Conservation (phyloP, 2,888 invertebrate genomes). For the Terebella lapidaria region DNA sequence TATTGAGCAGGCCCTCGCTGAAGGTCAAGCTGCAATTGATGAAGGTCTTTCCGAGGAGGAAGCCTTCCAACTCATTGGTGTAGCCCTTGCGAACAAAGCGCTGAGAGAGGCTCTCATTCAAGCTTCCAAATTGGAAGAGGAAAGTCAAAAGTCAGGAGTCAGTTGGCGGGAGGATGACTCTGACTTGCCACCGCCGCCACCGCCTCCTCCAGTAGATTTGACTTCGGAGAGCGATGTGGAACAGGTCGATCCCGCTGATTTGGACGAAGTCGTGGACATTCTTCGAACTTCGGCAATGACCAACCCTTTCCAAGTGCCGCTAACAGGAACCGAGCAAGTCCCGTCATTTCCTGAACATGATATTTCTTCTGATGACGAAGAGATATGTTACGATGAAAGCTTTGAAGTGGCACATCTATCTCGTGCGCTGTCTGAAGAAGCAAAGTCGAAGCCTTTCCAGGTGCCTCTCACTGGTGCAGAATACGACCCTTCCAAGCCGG, state of each 20-base stretch:
- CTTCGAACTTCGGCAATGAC: too few relatives aligned
- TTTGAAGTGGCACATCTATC: too few relatives aligned
- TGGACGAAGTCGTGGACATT: too few relatives aligned
- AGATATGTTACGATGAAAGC: background rate
- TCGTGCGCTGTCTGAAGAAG: too few relatives aligned
- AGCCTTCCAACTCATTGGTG: background rate
- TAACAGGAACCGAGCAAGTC: background rate
- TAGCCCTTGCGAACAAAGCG: background rate
- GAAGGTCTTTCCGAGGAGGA: background rate
- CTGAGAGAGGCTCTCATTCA: background rate
- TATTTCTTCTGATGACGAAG: background rate
- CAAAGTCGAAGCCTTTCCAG: background rate
- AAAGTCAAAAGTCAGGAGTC: background rate
- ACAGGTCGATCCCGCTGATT: too few relatives aligned
- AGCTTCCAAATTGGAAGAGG: background rate
- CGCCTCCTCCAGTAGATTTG: background rate
- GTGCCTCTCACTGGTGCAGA: background rate
- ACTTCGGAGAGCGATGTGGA: constrained; percentile 13
- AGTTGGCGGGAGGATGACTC: background rate
- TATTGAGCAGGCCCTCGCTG: background rate
- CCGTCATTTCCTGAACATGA: background rate
- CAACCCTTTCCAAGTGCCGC: too few relatives aligned
- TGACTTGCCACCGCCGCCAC: background rate
- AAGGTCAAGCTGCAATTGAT: background rate
- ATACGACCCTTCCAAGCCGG: background rate